Conservation (phyloP, 1,140 invertebrate genomes). For the Drosophila triauraria region DNA sequence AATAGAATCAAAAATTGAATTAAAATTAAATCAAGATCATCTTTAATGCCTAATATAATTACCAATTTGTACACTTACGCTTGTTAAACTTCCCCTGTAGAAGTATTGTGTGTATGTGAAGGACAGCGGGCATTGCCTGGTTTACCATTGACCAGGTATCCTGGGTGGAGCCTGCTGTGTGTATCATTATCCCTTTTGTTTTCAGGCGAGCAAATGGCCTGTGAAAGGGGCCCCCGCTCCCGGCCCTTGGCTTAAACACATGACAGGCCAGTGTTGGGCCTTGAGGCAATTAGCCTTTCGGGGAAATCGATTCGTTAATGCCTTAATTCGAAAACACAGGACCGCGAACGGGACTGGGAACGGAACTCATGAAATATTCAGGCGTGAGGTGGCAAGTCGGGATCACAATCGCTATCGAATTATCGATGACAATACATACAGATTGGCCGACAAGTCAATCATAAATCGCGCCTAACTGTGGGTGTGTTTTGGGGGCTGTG, state of each 20-base stretch:
- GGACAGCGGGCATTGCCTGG: constrained; percentile 1
- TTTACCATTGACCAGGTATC: constrained; percentile 19
- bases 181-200: constrained; percentile 71
- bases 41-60: not conserved
- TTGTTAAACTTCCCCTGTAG: not conserved
- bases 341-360: constrained; percentile 1
- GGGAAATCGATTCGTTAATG: constrained; percentile 43
- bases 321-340: constrained; percentile 32
- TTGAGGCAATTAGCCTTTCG: constrained; percentile 17
- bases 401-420: constrained; percentile 50
- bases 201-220: constrained; percentile 59
- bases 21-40: not conserved
- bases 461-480: constrained; percentile 43
- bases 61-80: not conserved
- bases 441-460: constrained; percentile 64
- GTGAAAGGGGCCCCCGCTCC: constrained; percentile 40
- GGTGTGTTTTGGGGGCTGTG: not conserved
- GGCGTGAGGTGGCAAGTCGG: constrained; percentile 12
- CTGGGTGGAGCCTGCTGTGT: constrained; percentile 18
- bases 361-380: constrained; percentile 59
- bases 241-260: constrained; percentile 31
- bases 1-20: no score
- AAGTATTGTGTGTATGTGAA: constrained; percentile 11
- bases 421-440: constrained; percentile 60
- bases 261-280: constrained; percentile 13